phyloP scores from a whole-genome alignment of 2,113 vertebrate genomes.

The Eulemur rufifrons region DNA sequence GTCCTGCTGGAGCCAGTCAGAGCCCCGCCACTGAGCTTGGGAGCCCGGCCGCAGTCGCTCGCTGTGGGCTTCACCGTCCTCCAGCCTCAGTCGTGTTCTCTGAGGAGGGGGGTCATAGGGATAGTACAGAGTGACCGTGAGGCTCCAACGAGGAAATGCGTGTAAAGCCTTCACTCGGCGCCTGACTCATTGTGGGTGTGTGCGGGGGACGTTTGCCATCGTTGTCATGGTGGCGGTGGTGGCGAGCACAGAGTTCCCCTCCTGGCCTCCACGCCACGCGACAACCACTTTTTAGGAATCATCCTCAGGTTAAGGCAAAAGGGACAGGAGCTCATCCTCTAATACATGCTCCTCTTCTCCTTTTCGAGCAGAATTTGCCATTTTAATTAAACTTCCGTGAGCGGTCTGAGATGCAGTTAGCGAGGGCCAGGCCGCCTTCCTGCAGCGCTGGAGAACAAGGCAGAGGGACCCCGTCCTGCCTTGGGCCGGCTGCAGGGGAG shows the following conservation, averaged over 20 bases:
- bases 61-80: accelerated
- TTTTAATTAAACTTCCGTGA: accelerated
- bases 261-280: accelerated
- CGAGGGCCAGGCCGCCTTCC: background rate
- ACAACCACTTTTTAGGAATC: background rate
- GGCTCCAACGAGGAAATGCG: background rate
- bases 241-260: background rate
- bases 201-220: accelerated
- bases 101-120: background rate
- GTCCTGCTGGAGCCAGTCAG: background rate
- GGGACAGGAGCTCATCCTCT: background rate
- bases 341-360: background rate
- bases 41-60: background rate
- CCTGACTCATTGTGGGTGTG: accelerated
- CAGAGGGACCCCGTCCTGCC: background rate
- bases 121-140: accelerated
- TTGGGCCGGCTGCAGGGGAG: too few species aligned
- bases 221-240: accelerated
- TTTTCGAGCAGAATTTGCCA: background rate
- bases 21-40: too few species aligned
- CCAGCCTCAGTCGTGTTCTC: background rate
- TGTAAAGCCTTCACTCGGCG: background rate
- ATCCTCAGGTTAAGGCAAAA: background rate
- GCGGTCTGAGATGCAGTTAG: accelerated
- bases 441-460: background rate